Conservation (phyloP, 2,888 invertebrate species). For the Octonoba sinensis region DNA sequence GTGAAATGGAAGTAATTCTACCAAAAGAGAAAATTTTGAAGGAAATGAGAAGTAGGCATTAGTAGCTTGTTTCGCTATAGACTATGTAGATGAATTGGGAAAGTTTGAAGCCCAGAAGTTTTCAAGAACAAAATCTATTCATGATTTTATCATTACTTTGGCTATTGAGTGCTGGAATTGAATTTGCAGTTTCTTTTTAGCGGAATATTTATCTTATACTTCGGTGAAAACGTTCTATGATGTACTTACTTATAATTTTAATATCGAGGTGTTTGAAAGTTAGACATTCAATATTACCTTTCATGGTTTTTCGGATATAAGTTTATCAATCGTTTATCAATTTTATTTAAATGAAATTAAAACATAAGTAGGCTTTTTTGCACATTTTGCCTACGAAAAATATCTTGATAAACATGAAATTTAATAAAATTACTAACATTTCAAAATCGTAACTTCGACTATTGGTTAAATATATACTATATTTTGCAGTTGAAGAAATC, state of each 20-base stretch:
- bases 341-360: no score
- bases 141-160: constrained; percentile 5
- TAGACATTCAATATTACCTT: no score
- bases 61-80: background rate
- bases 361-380: no score
- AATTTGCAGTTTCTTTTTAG: constrained; percentile 7
- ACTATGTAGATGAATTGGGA: background rate
- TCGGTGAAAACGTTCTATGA: background rate
- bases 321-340: no score
- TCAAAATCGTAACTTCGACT: no score
- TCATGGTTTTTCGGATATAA: no score
- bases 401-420: no score
- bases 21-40: constrained; percentile 14
- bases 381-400: no score
- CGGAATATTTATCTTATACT: background rate
- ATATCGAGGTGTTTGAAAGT: background rate
- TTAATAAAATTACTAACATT: no score
- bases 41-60: constrained; percentile 3
- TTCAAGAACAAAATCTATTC: constrained; percentile 6
- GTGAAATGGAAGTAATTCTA: constrained; percentile 47
- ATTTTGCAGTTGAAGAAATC: no score
- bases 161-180: constrained; percentile 12
- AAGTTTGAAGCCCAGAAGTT: background rate
- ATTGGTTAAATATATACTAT: no score
- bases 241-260: background rate